A percentile compares a stretch with the other conserved stretches of the same genome.
phyloP scores from a whole-genome alignment of 2,113 vertebrate genomes.

The Rhagologus leucostigma region DNA sequence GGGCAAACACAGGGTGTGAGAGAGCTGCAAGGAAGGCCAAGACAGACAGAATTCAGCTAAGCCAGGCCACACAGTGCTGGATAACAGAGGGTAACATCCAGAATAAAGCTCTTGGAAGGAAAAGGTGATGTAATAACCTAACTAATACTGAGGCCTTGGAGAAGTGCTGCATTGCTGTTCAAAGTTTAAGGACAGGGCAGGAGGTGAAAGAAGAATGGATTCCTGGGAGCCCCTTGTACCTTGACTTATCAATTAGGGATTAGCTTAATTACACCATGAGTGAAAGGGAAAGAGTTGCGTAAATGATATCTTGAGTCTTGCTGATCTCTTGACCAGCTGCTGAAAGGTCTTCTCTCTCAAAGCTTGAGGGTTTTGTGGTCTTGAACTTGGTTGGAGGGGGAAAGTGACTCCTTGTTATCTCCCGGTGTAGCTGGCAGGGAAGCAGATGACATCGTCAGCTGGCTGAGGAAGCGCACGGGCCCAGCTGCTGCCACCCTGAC shows the following conservation, averaged over 20 bases:
- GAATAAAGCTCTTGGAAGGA: background rate
- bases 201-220: background rate
- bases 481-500: slow-evolving; percentile 79
- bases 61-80: accelerated
- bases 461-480: slow-evolving; percentile 95
- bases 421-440: slow-evolving; percentile 86
- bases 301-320: accelerated
- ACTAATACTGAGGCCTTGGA: background rate
- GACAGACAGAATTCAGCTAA: too few relatives aligned
- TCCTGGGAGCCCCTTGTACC: background rate
- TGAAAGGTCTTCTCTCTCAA: background rate
- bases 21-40: background rate
- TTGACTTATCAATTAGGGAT: background rate
- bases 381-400: accelerated
- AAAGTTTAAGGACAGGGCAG: background rate
- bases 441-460: slow-evolving; percentile 90
- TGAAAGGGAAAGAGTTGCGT: background rate
- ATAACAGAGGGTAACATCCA: background rate
- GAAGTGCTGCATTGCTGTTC: background rate
- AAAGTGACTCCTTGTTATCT: background rate
- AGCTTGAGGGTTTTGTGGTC: background rate
- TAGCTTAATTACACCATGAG: background rate
- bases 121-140: background rate
- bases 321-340: background rate
- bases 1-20: accelerated